A percentile compares a stretch with the other conserved stretches of the same genome.
Evolutionary conservation across 2,113 vertebrate genomes (phyloP).

Genomic region (Hippotragus niger): DNA sequence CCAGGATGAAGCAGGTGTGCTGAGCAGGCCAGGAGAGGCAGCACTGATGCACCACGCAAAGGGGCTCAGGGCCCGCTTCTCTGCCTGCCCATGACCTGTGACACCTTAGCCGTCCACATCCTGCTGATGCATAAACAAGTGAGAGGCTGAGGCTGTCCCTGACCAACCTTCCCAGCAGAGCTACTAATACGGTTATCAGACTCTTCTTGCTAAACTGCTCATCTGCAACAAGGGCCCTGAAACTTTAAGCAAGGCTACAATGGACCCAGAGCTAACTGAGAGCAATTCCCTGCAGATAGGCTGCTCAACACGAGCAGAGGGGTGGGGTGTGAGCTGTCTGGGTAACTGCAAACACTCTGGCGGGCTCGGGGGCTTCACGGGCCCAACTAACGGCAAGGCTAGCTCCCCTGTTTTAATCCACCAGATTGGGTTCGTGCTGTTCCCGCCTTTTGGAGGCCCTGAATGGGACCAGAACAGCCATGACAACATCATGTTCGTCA

Average conservation of each 20-base stretch:
- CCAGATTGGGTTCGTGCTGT: constrained; percentile 95
- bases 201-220: neutral
- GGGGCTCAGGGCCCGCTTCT: too few species aligned
- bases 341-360: fast-evolving
- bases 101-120: neutral
- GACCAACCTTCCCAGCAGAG: neutral
- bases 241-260: neutral
- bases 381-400: neutral
- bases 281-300: neutral
- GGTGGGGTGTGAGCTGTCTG: neutral
- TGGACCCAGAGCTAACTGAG: neutral
- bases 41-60: fast-evolving
- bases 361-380: neutral
- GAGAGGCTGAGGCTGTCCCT: neutral
- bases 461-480: constrained; percentile 85
- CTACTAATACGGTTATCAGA: neutral
- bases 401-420: neutral
- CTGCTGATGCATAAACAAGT: neutral
- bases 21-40: fast-evolving
- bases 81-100: neutral
- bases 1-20: too few species aligned
- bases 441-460: constrained; percentile 81
- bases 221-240: neutral
- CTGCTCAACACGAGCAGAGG: neutral
- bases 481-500: constrained; percentile 93